Evolutionary conservation across 64 coral and sea anemone genomes (phyloP).

Genomic region (Pocillopora damicornis): DNA sequence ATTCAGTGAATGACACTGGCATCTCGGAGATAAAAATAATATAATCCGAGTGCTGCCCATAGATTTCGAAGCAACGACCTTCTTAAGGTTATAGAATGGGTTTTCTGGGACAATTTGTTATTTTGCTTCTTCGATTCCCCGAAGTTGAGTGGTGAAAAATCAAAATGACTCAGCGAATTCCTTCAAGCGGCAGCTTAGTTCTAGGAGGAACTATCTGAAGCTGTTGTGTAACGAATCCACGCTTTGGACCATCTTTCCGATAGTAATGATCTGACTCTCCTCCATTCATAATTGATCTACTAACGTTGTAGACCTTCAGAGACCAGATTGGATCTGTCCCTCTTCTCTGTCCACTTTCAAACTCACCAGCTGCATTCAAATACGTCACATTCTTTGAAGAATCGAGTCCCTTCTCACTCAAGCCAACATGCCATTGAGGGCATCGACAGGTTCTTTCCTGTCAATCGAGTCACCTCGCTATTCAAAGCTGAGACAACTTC

Average conservation of each 20-base stretch:
- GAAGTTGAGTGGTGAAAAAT: no score
- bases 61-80: no score
- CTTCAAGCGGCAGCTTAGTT: not conserved
- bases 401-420: not conserved
- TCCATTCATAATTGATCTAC: not conserved
- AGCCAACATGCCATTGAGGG: not conserved
- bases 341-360: slow-evolving; percentile 3
- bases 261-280: not conserved
- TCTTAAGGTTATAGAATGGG: no score
- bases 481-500: no score
- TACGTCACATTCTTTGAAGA: not conserved
- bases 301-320: not conserved
- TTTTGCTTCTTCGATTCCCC: no score
- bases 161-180: not conserved
- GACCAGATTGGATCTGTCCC: slow-evolving; percentile 41
- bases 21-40: no score
- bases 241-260: not conserved
- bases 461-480: no score
- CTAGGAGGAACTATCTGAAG: not conserved
- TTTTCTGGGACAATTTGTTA: no score
- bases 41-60: no score
- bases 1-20: no score
- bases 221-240: slow-evolving; percentile 14
- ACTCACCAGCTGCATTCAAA: slow-evolving; percentile 10
- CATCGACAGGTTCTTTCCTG: no score